Percentiles rank a stretch among this genome's conserved stretches.
These are phyloP conservation scores for Glyptemys insculpta DNA, from an alignment of 2,797 vertebrate genomes.

Conservation along the genomic window DNA sequence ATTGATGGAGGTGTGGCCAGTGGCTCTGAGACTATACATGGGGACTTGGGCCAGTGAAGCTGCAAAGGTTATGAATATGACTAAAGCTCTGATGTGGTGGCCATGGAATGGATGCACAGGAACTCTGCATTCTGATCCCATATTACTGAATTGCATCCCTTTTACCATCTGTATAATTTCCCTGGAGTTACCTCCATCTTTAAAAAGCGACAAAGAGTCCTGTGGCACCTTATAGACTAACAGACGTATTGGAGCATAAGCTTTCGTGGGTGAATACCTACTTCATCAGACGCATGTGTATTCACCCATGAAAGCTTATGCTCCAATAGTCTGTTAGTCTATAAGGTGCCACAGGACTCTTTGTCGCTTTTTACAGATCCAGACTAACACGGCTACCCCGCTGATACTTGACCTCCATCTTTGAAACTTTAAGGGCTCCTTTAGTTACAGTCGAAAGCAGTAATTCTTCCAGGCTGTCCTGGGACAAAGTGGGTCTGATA, in stretches of 20 bases:
- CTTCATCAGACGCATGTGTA: too few species aligned
- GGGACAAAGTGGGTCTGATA: not conserved
- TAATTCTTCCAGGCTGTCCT: not conserved
- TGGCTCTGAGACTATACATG: not conserved
- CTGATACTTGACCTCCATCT: not conserved
- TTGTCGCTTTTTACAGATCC: too few species aligned
- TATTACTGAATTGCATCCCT: not conserved
- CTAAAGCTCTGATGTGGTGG: not conserved
- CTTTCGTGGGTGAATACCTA: too few species aligned
- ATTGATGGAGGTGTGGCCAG: not conserved
- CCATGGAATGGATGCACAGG: not conserved
- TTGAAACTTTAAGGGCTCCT: not conserved
- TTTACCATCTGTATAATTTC: not conserved
- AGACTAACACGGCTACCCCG: too few species aligned
- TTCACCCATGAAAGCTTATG: too few species aligned
- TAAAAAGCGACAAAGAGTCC: not conserved
- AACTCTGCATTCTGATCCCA: not conserved
- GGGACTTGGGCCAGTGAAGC: not conserved
- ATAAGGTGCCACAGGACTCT: too few species aligned
- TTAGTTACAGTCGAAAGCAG: not conserved
- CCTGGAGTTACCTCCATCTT: not conserved
- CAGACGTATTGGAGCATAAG: too few species aligned
- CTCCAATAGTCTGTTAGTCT: too few species aligned
- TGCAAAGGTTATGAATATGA: not conserved
- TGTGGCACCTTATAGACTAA: too few species aligned